These are phyloP conservation scores for Siniperca knerii DNA, from an alignment of 2,113 vertebrate genomes.

Conservation along the genomic window DNA sequence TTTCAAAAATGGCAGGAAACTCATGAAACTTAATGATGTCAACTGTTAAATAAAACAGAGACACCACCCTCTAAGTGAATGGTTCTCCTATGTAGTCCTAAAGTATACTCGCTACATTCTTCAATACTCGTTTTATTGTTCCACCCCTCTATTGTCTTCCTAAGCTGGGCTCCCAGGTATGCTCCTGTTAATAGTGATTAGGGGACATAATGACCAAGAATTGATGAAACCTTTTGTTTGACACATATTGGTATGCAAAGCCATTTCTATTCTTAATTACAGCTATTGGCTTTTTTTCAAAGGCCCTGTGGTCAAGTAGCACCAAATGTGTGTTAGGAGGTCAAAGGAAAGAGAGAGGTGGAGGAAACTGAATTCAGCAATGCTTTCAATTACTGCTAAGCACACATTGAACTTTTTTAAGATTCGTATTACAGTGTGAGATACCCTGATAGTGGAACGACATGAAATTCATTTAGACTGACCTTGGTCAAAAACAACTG, in stretches of 20 bases:
- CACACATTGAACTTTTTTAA: constrained; percentile 3
- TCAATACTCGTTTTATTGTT: not conserved
- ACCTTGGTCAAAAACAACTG: constrained; percentile 4
- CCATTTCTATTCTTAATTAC: constrained; percentile 50
- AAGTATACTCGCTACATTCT: not conserved
- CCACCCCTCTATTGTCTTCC: constrained; percentile 2
- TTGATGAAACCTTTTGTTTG: constrained; percentile 58
- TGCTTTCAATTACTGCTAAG: constrained; percentile 12
- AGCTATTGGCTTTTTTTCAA: constrained; percentile 21
- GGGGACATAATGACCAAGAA: constrained; percentile 40
- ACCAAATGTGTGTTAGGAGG: constrained; percentile 24
- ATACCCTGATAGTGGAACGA: not conserved
- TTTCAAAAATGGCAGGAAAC: constrained; percentile 26
- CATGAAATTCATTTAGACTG: constrained; percentile 10
- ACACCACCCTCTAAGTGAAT: not conserved
- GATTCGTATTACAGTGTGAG: not conserved
- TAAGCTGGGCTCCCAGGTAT: constrained; percentile 43
- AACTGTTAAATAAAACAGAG: not conserved
- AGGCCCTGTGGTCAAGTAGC: constrained; percentile 29
- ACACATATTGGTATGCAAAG: constrained; percentile 63
- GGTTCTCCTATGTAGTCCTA: not conserved
- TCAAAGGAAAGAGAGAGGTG: constrained; percentile 1
- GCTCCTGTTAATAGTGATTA: constrained; percentile 32
- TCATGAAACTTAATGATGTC: constrained; percentile 7
- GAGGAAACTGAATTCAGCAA: constrained; percentile 22